Percentiles rank a stretch among this genome's conserved stretches.
These are phyloP conservation scores for Eupeodes luniger DNA, from an alignment of 2,888 invertebrate species.

Conservation along the genomic window DNA sequence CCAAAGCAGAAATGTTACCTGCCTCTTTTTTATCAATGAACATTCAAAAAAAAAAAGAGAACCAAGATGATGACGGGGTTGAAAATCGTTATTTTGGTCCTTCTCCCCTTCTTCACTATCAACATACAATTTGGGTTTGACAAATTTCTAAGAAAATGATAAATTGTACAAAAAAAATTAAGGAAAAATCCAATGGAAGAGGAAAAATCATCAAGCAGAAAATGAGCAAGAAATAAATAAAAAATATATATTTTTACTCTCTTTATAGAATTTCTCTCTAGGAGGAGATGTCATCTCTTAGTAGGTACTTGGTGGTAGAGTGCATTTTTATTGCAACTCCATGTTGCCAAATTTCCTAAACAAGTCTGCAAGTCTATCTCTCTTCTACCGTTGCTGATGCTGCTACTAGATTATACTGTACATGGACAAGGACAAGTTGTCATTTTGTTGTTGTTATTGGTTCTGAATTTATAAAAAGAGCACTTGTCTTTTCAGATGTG, in stretches of 20 bases:
- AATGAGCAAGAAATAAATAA: slow-evolving; percentile 34
- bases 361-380: slow-evolving; percentile 11
- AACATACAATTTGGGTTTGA: slow-evolving; percentile 5
- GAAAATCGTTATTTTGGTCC: slow-evolving; percentile 32
- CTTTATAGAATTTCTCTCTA: slow-evolving; percentile 19
- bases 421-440: slow-evolving; percentile 53
- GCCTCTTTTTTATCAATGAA: slow-evolving; percentile 70
- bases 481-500: slow-evolving; percentile 5
- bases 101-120: slow-evolving; percentile 48
- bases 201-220: slow-evolving; percentile 8
- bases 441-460: slow-evolving; percentile 43
- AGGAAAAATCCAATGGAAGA: background rate
- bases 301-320: background rate
- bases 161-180: background rate
- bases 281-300: slow-evolving; percentile 48
- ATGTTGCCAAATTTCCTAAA: slow-evolving; percentile 74
- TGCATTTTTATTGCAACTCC: background rate
- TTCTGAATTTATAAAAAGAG: slow-evolving; percentile 9
- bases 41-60: slow-evolving; percentile 5
- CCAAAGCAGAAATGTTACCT: slow-evolving; percentile 55
- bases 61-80: slow-evolving; percentile 8
- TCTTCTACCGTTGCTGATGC: background rate
- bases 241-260: slow-evolving; percentile 7
- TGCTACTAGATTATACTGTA: slow-evolving; percentile 26
- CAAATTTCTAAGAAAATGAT: slow-evolving; percentile 7